These are phyloP conservation scores for Magallana nippona DNA, from an alignment of 2,888 invertebrate genomes.

Conservation along the genomic window DNA sequence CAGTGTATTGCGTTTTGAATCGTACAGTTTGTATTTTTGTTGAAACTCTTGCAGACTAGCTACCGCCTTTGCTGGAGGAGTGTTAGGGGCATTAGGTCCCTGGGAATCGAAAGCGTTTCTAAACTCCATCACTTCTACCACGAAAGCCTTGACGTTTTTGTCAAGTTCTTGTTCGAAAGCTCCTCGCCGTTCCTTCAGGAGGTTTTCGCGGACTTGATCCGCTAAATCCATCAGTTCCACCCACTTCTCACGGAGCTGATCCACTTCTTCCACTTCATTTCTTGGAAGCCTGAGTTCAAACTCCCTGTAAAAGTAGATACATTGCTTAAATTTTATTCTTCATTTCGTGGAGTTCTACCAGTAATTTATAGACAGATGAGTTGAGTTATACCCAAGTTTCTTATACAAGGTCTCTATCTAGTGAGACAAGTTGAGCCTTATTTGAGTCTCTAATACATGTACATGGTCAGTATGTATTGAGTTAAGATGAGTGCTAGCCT, in stretches of 20 bases:
- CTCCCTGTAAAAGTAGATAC: slow-evolving; percentile 65
- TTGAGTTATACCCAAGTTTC: slow-evolving; percentile 70
- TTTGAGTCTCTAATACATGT: slow-evolving; percentile 70
- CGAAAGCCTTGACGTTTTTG: slow-evolving; percentile 80
- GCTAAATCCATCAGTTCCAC: slow-evolving; percentile 76
- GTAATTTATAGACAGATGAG: slow-evolving; percentile 52
- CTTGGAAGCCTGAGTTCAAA: slow-evolving; percentile 78
- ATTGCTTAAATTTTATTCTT: background rate
- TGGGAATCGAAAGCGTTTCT: slow-evolving; percentile 80
- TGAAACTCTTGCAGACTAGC: slow-evolving; percentile 78
- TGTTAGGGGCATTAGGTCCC: slow-evolving; percentile 78
- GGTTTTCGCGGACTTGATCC: slow-evolving; percentile 75
- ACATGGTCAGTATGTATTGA: slow-evolving; percentile 62
- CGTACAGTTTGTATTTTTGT: slow-evolving; percentile 75
- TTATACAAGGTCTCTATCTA: slow-evolving; percentile 68
- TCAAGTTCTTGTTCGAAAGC: slow-evolving; percentile 80
- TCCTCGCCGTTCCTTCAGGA: slow-evolving; percentile 77
- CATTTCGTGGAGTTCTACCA: slow-evolving; percentile 44
- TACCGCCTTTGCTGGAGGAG: slow-evolving; percentile 78
- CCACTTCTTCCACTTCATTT: slow-evolving; percentile 78
- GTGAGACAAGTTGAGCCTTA: too few relatives aligned
- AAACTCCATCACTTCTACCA: slow-evolving; percentile 80
- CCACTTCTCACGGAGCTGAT: slow-evolving; percentile 77
- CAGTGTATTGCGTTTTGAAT: slow-evolving; percentile 78
- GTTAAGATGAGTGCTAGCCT: background rate